Percentiles rank a stretch among this genome's conserved stretches.
Conservation (phyloP, 2,797 vertebrate genomes). For the Chrysolophus pictus region DNA sequence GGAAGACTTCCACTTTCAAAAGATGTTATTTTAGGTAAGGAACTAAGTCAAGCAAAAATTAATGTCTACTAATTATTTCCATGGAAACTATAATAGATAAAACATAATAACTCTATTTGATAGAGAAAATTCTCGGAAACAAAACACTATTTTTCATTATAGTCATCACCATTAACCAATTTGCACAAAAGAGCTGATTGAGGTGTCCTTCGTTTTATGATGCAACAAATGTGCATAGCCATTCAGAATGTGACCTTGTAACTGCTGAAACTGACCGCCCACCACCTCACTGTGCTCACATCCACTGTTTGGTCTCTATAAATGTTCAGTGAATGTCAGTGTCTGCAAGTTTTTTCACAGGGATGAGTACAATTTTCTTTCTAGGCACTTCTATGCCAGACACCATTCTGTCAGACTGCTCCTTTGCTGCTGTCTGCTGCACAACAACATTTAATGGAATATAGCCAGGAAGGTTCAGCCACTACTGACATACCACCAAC, state of each 20-base stretch:
- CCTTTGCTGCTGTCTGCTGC: neutral
- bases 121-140: neutral
- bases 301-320: neutral
- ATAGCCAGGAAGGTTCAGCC: neutral
- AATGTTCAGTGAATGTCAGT: neutral
- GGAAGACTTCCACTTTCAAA: neutral
- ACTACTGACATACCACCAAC: neutral
- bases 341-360: neutral
- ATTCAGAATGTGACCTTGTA: no score
- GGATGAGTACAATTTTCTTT: neutral
- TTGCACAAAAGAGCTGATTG: neutral
- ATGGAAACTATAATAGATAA: neutral
- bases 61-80: neutral
- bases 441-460: neutral
- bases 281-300: neutral
- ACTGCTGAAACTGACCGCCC: neutral
- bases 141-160: neutral
- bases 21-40: neutral
- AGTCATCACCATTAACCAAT: neutral
- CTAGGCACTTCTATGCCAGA: neutral
- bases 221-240: neutral
- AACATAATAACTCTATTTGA: neutral
- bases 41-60: neutral
- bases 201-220: neutral
- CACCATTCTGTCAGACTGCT: neutral